Percentiles rank a stretch among this genome's conserved stretches.
These are phyloP conservation scores for Poeciliopsis gracilis DNA, from an alignment of 2,797 vertebrate genomes.

Conservation along the genomic window DNA sequence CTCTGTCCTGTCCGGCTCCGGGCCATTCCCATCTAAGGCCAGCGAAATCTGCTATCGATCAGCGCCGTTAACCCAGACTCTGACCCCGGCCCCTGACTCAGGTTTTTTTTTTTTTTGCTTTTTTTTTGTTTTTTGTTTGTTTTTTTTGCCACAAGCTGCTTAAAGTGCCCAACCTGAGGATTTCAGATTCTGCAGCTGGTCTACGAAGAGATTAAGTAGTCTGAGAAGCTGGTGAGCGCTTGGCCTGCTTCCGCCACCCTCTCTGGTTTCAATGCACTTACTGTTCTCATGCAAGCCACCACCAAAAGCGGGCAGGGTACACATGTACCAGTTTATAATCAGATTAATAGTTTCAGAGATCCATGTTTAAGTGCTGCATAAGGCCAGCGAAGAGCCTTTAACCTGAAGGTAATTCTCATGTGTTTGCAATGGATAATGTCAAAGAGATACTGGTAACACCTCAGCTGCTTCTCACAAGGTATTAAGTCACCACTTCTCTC, in stretches of 20 bases:
- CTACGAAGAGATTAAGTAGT: slow-evolving; percentile 47
- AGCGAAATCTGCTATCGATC: slow-evolving; percentile 12
- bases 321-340: slow-evolving; percentile 67
- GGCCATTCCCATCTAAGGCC: slow-evolving; percentile 31
- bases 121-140: not conserved
- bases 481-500: slow-evolving; percentile 62
- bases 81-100: not conserved
- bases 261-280: slow-evolving; percentile 71
- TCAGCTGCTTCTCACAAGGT: slow-evolving; percentile 70
- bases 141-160: slow-evolving; percentile 39
- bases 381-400: slow-evolving; percentile 53
- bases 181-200: slow-evolving; percentile 34
- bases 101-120: slow-evolving; percentile 20
- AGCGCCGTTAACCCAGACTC: not conserved
- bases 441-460: slow-evolving; percentile 77
- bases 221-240: slow-evolving; percentile 48
- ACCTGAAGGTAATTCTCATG: slow-evolving; percentile 56
- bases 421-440: slow-evolving; percentile 78
- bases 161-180: slow-evolving; percentile 24
- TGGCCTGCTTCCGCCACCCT: slow-evolving; percentile 41
- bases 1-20: slow-evolving; percentile 9
- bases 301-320: slow-evolving; percentile 58
- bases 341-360: slow-evolving; percentile 70
- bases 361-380: slow-evolving; percentile 48
- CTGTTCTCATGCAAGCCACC: slow-evolving; percentile 56